phyloP scores from a whole-genome alignment of 2,113 vertebrate genomes.

The Cebidichthys violaceus region DNA sequence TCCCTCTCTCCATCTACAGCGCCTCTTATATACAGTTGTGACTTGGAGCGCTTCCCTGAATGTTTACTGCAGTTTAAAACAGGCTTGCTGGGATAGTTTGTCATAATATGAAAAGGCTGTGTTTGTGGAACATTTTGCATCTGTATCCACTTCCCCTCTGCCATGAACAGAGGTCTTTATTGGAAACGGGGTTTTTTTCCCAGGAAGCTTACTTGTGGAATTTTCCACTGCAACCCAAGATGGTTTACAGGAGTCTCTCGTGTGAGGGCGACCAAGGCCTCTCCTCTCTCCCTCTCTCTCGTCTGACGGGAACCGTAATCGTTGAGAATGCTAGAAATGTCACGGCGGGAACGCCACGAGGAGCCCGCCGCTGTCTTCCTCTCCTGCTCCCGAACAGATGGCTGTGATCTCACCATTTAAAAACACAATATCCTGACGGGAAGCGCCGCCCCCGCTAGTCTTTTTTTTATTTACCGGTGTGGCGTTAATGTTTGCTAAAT shows the following conservation, averaged over 20 bases:
- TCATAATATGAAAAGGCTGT: background rate
- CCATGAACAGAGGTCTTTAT: constrained; percentile 10
- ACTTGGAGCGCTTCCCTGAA: background rate
- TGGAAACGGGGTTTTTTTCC: background rate
- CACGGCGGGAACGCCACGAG: background rate
- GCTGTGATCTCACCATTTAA: constrained; percentile 45
- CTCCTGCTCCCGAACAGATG: constrained; percentile 38
- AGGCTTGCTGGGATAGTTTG: background rate
- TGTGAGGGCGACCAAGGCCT: background rate
- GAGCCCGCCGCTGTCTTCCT: constrained; percentile 7
- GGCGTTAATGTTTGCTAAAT: constrained; percentile 73
- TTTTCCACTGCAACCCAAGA: constrained; percentile 37
- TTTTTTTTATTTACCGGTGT: constrained; percentile 12
- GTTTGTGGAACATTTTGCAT: constrained; percentile 28
- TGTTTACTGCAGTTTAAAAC: constrained; percentile 7
- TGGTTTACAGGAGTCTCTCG: background rate
- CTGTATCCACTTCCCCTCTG: background rate
- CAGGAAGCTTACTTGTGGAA: constrained; percentile 17
- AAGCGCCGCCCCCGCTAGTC: constrained; percentile 29
- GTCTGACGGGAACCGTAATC: constrained; percentile 2
- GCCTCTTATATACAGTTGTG: constrained; percentile 6
- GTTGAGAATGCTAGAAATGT: constrained; percentile 21
- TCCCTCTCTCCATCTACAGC: background rate
- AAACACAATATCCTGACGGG: constrained; percentile 57
- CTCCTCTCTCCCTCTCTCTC: too few species aligned